phyloP scores from a whole-genome alignment of 2,888 invertebrate genomes.

The Chydorus sphaericus region DNA sequence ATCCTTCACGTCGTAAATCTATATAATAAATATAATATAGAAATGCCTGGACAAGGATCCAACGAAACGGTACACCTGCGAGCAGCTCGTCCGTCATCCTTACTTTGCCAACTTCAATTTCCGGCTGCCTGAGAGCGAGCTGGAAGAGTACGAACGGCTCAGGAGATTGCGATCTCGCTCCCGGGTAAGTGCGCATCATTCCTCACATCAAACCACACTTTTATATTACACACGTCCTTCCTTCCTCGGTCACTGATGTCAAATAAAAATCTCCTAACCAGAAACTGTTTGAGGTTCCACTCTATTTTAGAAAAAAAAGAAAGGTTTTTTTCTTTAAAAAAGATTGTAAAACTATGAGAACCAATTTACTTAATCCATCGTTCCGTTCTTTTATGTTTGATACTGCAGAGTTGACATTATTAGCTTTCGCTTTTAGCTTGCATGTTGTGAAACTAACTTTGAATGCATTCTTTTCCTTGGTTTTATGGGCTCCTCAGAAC shows the following conservation, averaged over 20 bases:
- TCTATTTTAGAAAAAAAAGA: too few species aligned
- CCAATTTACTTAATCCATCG: too few species aligned
- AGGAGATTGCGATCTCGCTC: constrained; percentile 43
- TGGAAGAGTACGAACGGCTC: constrained; percentile 45
- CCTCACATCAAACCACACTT: neutral
- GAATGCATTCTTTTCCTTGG: too few species aligned
- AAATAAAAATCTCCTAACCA: neutral
- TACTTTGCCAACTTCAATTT: constrained; percentile 83
- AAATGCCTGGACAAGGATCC: constrained; percentile 95
- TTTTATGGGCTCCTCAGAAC: too few species aligned
- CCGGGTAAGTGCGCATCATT: constrained; percentile 39
- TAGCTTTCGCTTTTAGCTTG: too few species aligned
- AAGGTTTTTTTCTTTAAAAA: too few species aligned
- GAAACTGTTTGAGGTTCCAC: neutral
- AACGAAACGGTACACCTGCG: constrained; percentile 75
- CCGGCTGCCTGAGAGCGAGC: constrained; percentile 56
- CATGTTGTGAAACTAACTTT: too few species aligned
- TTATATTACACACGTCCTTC: neutral
- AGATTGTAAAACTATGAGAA: too few species aligned
- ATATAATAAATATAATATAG: constrained; percentile 47
- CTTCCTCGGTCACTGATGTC: constrained; percentile 6
- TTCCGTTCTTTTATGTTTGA: too few species aligned
- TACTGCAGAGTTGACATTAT: too few species aligned
- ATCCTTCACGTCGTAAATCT: constrained; percentile 14
- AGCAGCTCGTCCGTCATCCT: constrained; percentile 71